A percentile compares a stretch with the other conserved stretches of the same genome.
Conservation (phyloP, 2,797 vertebrate genomes). For the Ataeniobius toweri region DNA sequence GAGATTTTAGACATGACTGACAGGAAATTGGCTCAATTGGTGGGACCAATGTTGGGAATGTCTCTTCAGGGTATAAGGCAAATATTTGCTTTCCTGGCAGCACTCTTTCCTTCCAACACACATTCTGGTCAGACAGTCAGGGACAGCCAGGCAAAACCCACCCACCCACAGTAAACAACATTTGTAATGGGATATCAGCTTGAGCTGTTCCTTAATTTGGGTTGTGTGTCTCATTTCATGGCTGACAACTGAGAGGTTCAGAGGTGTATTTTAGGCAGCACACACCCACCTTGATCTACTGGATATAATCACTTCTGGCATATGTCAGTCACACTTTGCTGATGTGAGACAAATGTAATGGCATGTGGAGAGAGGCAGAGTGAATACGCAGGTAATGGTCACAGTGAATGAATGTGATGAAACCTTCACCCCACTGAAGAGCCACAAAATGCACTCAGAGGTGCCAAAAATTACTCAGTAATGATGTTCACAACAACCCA, state of each 20-base stretch:
- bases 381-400: slow-evolving; percentile 52
- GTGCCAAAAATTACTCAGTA: neutral
- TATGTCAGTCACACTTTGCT: slow-evolving; percentile 76
- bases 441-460: slow-evolving; percentile 28
- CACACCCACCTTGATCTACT: slow-evolving; percentile 48
- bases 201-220: slow-evolving; percentile 70
- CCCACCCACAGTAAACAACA: slow-evolving; percentile 63
- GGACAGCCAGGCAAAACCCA: slow-evolving; percentile 57
- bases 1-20: slow-evolving; percentile 40
- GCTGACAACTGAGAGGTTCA: slow-evolving; percentile 62
- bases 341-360: slow-evolving; percentile 46
- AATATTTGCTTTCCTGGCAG: slow-evolving; percentile 49
- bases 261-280: slow-evolving; percentile 60
- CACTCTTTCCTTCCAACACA: slow-evolving; percentile 34
- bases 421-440: slow-evolving; percentile 51
- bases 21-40: slow-evolving; percentile 40
- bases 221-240: slow-evolving; percentile 80
- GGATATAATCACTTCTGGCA: slow-evolving; percentile 75
- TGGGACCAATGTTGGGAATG: slow-evolving; percentile 26
- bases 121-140: slow-evolving; percentile 31
- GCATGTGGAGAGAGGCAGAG: slow-evolving; percentile 43
- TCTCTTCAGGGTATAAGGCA: slow-evolving; percentile 48
- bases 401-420: slow-evolving; percentile 55
- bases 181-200: slow-evolving; percentile 76
- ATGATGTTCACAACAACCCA: slow-evolving; percentile 41